Conservation (phyloP, 2,888 invertebrate genomes). For the Dynastes hyllus region DNA sequence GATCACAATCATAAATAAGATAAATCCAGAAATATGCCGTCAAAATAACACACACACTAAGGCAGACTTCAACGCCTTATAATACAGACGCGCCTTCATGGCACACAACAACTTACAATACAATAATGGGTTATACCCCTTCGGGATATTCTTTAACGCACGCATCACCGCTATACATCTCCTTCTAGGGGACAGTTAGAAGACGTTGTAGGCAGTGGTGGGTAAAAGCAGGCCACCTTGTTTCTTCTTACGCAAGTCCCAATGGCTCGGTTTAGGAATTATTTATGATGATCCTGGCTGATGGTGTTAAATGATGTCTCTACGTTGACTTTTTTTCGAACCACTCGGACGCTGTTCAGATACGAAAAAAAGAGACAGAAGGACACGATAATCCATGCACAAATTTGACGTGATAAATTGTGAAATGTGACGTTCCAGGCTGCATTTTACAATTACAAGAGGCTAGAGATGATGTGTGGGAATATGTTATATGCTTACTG, state of each 20-base stretch:
- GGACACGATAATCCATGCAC: constrained; percentile 31
- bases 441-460: background rate
- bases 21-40: constrained; percentile 26
- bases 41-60: constrained; percentile 25
- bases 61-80: constrained; percentile 29
- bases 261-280: constrained; percentile 54
- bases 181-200: constrained; percentile 4
- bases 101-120: constrained; percentile 37
- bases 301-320: constrained; percentile 56
- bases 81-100: constrained; percentile 16
- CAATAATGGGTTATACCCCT: constrained; percentile 35
- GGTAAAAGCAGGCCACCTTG: constrained; percentile 47
- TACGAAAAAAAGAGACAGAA: constrained; percentile 17
- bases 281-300: constrained; percentile 58
- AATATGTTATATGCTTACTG: no score
- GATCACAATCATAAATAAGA: constrained; percentile 28
- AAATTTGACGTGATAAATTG: constrained; percentile 34
- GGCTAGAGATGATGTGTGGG: background rate
- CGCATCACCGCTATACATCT: constrained; percentile 45
- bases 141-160: constrained; percentile 27
- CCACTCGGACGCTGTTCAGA: constrained; percentile 4
- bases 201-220: background rate
- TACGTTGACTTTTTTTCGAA: background rate
- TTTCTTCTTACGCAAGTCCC: constrained; percentile 34
- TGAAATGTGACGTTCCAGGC: constrained; percentile 3